phyloP scores from a whole-genome alignment of 2,113 vertebrate genomes.

The Anas platyrhynchos region DNA sequence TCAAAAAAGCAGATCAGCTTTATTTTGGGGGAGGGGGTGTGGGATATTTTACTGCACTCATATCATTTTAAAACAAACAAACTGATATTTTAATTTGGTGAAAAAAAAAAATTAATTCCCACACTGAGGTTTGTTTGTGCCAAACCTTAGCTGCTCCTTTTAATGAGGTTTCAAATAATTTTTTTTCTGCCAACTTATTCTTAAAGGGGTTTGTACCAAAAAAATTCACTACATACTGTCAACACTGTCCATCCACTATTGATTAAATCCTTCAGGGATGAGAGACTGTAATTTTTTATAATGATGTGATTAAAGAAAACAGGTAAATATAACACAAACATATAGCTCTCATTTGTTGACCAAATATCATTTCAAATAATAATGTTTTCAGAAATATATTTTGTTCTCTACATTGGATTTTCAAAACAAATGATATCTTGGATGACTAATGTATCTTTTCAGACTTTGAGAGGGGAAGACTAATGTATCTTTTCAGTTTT shows the following conservation, averaged over 20 bases:
- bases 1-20: conserved; percentile 41
- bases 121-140: conserved; percentile 55
- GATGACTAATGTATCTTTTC: conserved; percentile 57
- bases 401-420: conserved; percentile 66
- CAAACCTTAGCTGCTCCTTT: conserved; percentile 66
- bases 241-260: not conserved
- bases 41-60: not conserved
- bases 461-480: conserved; percentile 59
- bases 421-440: conserved; percentile 64
- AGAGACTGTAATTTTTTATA: not conserved
- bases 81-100: conserved; percentile 21
- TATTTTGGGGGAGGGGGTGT: not conserved
- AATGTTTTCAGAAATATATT: conserved; percentile 42
- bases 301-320: not conserved
- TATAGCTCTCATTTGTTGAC: conserved; percentile 6
- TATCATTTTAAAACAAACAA: conserved; percentile 60
- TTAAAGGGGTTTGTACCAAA: conserved; percentile 61
- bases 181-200: conserved; percentile 68
- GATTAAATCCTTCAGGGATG: not conserved
- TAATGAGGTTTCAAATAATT: conserved; percentile 65
- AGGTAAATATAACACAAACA: not conserved
- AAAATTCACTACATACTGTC: not conserved
- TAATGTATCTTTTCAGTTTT: conserved; percentile 60
- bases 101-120: conserved; percentile 64
- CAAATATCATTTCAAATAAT: conserved; percentile 61